Percentiles rank a stretch among this genome's conserved stretches.
Evolutionary conservation across 1,140 invertebrate species (phyloP).

Genomic region (Drosophila ironensis): DNA sequence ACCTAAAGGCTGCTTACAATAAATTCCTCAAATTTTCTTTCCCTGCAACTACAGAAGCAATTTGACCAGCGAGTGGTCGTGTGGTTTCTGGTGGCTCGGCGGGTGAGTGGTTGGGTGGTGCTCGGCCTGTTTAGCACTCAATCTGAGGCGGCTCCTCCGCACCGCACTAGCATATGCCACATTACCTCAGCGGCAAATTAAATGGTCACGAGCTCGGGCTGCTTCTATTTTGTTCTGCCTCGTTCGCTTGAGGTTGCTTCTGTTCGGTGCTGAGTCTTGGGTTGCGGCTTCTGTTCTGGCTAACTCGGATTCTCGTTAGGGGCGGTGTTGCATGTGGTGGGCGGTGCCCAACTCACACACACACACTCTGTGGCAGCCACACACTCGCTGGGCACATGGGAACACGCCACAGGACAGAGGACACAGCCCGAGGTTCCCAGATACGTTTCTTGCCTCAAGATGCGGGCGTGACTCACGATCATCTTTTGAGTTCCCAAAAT

Average conservation of each 20-base stretch:
- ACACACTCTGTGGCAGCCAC: constrained; percentile 51
- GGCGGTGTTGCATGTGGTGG: constrained; percentile 53
- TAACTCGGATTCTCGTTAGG: constrained; percentile 54
- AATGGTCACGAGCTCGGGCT: constrained; percentile 60
- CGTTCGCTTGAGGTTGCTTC: background rate
- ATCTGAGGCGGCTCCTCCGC: constrained; percentile 53
- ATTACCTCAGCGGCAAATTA: constrained; percentile 78
- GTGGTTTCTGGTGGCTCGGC: background rate
- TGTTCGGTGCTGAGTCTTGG: no score
- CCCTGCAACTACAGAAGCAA: background rate
- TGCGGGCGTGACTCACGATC: constrained; percentile 26
- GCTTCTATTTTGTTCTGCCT: background rate
- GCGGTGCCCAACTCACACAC: constrained; percentile 17
- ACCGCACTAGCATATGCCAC: constrained; percentile 61
- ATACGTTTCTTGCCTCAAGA: constrained; percentile 8
- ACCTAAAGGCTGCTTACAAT: no score
- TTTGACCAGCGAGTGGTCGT: constrained; percentile 6
- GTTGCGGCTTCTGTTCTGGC: background rate
- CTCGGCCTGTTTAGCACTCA: constrained; percentile 68
- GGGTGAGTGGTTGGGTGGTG: constrained; percentile 6
- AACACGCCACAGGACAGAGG: constrained; percentile 19
- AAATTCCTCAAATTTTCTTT: background rate
- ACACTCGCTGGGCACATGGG: constrained; percentile 12
- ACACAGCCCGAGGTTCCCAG: background rate
- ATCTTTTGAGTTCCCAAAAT: background rate